Evolutionary conservation across 2,797 vertebrate genomes (phyloP), one percentile per base, ranked within the genome.

Genomic region (Garrulus glandarius): DNA sequence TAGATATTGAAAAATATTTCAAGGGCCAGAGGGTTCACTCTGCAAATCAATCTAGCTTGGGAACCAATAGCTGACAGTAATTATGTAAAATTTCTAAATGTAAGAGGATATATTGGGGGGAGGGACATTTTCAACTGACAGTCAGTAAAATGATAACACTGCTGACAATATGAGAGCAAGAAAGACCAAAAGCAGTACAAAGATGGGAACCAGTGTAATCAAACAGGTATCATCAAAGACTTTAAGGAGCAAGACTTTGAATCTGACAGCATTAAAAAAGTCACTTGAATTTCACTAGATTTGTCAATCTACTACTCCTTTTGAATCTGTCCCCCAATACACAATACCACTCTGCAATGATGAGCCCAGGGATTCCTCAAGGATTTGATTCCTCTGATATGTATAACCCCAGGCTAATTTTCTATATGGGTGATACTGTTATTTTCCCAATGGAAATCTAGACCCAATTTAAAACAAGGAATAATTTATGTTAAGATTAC

Each of bases 401-500:
- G 67, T 91, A 97, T 92, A 97, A 96, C 95, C 50, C 67, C 92
- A 96, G 94, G 92, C 88, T 96, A 96, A 96, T 95, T 97, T 97
- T 97, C 95, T 94, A 53, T 96, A 95, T 87, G 75, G 93, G 85
- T 96, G 94, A 93, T 89, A 92, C 83, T 96, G 37, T 93, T 98
- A 81, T 96, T 95, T 93, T 97, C 93, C 93, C 94, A 96, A 23
- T 91, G 93, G 96, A 96, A 98, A 97, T 94, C 95, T 93, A 94
- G 92, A 97, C 96, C 91, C 96, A 96, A 98, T 97, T 97, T 97
- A 55, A 91, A 92, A 76, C 64, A 87, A 91, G 82, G 95, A 97
- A 95, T 95, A 97, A 97, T 94, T 93, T 95, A 90, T 87, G 52
- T 74, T 91, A 92, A 96, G 95, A 96, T 76, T 82, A 95, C 74